Evolutionary conservation across 2,888 invertebrate genomes (phyloP).

Genomic region (Arrhopalites spinosus): DNA sequence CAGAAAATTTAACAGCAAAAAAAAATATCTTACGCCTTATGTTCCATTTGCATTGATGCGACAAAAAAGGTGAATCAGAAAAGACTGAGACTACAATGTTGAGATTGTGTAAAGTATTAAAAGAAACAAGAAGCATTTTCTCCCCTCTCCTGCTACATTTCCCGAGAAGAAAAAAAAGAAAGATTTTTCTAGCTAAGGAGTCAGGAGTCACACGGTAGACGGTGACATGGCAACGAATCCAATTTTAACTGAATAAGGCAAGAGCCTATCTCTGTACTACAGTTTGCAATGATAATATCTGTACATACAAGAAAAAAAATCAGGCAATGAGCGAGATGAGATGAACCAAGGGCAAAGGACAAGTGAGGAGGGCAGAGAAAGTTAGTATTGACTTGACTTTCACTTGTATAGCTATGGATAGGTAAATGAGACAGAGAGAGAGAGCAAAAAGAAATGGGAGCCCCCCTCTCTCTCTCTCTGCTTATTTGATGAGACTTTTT

Average conservation of each 20-base stretch:
- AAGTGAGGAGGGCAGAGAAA: neutral
- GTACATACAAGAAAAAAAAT: neutral
- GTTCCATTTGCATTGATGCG: neutral
- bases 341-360: constrained; percentile 1
- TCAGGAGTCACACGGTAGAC: neutral
- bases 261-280: neutral
- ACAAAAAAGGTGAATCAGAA: neutral
- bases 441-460: constrained; percentile 16
- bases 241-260: constrained; percentile 17
- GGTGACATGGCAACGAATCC: constrained; percentile 13
- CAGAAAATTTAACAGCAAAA: neutral
- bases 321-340: neutral
- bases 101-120: neutral
- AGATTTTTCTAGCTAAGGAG: neutral
- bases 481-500: constrained; percentile 28
- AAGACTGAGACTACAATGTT: neutral
- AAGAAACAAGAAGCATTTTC: no score
- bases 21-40: neutral
- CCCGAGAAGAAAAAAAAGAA: neutral
- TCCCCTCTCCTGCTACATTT: constrained; percentile 14
- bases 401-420: neutral
- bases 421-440: constrained; percentile 16
- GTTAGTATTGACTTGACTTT: constrained; percentile 2
- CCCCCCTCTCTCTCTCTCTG: constrained; percentile 7
- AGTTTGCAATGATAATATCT: neutral